phyloP scores from a whole-genome alignment of 2,797 vertebrate species.

The Chromis chromis region DNA sequence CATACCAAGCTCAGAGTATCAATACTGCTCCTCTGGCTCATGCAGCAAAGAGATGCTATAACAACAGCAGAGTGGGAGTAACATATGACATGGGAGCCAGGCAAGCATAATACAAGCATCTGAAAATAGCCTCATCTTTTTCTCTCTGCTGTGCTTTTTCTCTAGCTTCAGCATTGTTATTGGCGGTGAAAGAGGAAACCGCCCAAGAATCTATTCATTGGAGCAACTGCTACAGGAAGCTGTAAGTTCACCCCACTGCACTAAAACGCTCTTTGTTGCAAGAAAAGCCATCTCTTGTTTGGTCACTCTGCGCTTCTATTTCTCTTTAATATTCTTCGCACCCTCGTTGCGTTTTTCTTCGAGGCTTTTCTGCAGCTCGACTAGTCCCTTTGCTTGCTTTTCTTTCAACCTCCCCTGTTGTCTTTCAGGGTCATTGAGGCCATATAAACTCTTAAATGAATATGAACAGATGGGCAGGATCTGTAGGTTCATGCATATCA shows the following conservation, averaged over 20 bases:
- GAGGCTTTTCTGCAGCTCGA: constrained; percentile 31
- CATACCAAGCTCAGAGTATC: constrained; percentile 47
- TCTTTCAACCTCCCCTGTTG: constrained; percentile 18
- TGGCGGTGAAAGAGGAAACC: constrained; percentile 93
- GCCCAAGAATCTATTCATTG: constrained; percentile 93
- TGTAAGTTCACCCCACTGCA: constrained; percentile 82
- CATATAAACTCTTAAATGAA: constrained; percentile 59
- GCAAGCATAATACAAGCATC: constrained; percentile 57
- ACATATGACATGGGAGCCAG: constrained; percentile 64
- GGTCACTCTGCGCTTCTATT: constrained; percentile 30
- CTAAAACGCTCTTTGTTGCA: constrained; percentile 33
- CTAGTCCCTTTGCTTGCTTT: constrained; percentile 6
- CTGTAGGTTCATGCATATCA: constrained; percentile 46
- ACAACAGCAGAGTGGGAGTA: constrained; percentile 70
- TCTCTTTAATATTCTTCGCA: constrained; percentile 23
- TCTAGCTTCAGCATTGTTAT: constrained; percentile 93
- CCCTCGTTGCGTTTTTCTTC: constrained; percentile 12
- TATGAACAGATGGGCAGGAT: constrained; percentile 61
- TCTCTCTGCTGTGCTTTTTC: constrained; percentile 47
- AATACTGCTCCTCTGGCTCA: constrained; percentile 47
- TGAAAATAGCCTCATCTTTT: constrained; percentile 71
- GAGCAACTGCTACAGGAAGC: constrained; percentile 96
- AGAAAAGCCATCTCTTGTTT: constrained; percentile 35
- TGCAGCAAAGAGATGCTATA: constrained; percentile 58
- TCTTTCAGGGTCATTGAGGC: constrained; percentile 43